These are phyloP conservation scores for Motacilla tschutschensis DNA, from an alignment of 2,113 vertebrate species.

Conservation along the genomic window DNA sequence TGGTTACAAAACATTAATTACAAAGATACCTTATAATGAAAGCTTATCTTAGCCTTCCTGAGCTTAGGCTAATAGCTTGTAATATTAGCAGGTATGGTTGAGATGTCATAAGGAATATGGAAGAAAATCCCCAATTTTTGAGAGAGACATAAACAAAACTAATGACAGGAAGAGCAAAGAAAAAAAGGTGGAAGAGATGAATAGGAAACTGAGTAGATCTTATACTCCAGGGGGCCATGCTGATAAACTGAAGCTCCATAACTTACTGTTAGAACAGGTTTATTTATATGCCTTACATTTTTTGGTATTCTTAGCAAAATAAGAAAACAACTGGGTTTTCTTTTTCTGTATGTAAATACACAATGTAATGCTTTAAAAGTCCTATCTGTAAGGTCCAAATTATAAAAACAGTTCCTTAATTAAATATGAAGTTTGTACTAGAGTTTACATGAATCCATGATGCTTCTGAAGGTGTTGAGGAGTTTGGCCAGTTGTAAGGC, in stretches of 20 bases:
- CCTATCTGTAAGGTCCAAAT: neutral
- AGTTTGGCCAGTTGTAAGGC: neutral
- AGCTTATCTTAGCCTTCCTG: neutral
- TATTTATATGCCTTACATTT: neutral
- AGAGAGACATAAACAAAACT: neutral
- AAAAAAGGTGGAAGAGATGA: neutral
- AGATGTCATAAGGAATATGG: neutral
- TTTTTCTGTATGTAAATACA: neutral
- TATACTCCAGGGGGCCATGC: neutral
- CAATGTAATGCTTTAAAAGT: neutral
- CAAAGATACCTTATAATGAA: neutral
- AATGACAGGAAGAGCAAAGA: neutral
- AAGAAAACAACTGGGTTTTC: neutral
- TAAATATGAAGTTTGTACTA: neutral
- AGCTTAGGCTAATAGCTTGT: neutral
- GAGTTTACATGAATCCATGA: neutral
- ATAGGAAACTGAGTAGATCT: neutral
- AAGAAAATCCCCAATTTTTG: neutral
- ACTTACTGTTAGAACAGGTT: neutral
- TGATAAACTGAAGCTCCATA: neutral
- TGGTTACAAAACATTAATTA: neutral
- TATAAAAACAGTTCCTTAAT: neutral
- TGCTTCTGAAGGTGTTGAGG: neutral
- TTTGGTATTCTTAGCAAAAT: neutral
- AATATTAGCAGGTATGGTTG: neutral